Evolutionary conservation across 2,888 invertebrate species (phyloP), one percentile per base, ranked within the genome.

Genomic region (Lacanobia oleracea): DNA sequence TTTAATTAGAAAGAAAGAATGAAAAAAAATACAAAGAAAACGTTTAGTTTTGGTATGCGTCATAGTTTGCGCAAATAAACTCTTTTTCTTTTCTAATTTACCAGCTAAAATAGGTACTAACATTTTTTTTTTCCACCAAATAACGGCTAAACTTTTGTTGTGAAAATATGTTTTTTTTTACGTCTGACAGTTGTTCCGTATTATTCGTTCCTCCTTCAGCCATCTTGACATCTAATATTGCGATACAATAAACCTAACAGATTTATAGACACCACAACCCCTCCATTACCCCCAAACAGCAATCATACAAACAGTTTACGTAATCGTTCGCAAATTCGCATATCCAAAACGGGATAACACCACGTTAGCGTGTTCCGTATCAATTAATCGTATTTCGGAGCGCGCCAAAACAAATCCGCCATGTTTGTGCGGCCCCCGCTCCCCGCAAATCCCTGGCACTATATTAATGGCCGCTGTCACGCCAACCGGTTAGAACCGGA

Each of bases 341-440:
- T 87, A 85, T 90, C 86, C 89, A 89, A 89, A 87, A 84, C 81
- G 84, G 80, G 84, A 84, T 84, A 84, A 70, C 85, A 80, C 79
- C 60, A 79, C 67, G 79, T 78, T 92, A 86, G 91, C 94, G 93
- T 94, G 94, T 81, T 82, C 72, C 67, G 86, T 91, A 92, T 92
- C 94, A 92, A 94, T 94, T 94, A 94, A 93, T 94, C 91, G 91
- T 90, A 88, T 93, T 94, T 94, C 87, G 89, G 92, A 83, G 83
- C 91, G 92, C 93, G 93, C 92, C 92, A 91, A 94, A 94, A 94
- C 93, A 93, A 92, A 94, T 92, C 92, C 93, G 91, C 91, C 91
- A 90, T 92, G 91, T 92, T 93, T 89, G 77, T 87, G 88, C 50
- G 65, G 63, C 63, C 23, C 59, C 59, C n/a, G 56, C 54, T 66